Conservation (phyloP, 2,888 invertebrate species). For the Pollenia griseotomentosa region DNA sequence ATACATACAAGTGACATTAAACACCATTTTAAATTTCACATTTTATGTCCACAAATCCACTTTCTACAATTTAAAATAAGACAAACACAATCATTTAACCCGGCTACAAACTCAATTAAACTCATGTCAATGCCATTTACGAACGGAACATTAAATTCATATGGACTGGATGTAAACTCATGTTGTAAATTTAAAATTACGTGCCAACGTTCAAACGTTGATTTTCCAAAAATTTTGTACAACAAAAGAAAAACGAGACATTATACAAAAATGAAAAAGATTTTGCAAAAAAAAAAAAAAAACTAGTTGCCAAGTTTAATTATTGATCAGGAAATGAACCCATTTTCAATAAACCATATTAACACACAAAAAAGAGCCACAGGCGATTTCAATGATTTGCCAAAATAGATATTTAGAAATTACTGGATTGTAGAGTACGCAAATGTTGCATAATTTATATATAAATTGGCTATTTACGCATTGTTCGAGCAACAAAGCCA, state of each 20-base stretch:
- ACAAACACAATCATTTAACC: not conserved
- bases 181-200: constrained; percentile 9
- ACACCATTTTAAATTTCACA: no score
- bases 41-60: not conserved
- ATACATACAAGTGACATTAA: no score
- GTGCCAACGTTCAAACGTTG: not conserved
- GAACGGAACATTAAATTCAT: constrained; percentile 27
- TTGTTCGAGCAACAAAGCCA: constrained; percentile 14
- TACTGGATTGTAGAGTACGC: constrained; percentile 3
- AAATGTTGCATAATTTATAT: constrained; percentile 54
- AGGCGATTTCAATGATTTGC: constrained; percentile 1
- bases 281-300: constrained; percentile 15
- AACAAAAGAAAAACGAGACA: not conserved
- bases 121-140: constrained; percentile 44
- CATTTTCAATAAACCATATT: constrained; percentile 60
- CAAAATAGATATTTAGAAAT: constrained; percentile 5
- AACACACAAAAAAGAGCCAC: constrained; percentile 29
- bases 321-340: constrained; percentile 62
- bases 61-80: not conserved
- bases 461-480: constrained; percentile 23
- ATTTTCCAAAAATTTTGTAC: not conserved
- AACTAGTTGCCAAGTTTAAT: constrained; percentile 36
- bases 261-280: not conserved
- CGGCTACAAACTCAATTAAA: not conserved
- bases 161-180: constrained; percentile 5